Percentiles rank a stretch among this genome's conserved stretches.
These are phyloP conservation scores for Turdus rufiventris DNA, from an alignment of 2,113 vertebrate genomes.

Conservation along the genomic window DNA sequence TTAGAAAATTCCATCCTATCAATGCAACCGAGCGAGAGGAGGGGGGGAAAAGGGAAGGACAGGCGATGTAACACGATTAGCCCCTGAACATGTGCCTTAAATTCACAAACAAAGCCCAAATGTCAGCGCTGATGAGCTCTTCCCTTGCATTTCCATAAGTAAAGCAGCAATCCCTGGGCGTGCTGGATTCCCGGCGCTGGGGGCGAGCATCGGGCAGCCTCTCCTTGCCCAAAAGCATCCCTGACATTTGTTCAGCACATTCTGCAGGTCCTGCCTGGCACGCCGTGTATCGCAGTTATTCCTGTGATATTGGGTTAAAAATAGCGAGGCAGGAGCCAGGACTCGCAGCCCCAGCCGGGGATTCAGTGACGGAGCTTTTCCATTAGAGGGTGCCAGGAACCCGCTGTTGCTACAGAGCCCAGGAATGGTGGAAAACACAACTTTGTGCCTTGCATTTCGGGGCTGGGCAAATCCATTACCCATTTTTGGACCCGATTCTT, in stretches of 20 bases:
- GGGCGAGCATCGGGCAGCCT: neutral
- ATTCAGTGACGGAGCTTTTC: slow-evolving; percentile 44
- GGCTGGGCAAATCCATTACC: neutral
- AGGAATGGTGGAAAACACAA: neutral
- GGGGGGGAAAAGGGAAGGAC: neutral
- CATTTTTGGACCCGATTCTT: neutral
- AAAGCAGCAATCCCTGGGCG: neutral
- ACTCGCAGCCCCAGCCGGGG: neutral
- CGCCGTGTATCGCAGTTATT: neutral
- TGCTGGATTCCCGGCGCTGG: neutral
- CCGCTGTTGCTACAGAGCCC: slow-evolving; percentile 12
- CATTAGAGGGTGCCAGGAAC: slow-evolving; percentile 66
- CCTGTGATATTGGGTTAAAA: neutral
- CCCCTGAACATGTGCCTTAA: neutral
- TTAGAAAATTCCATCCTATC: neutral
- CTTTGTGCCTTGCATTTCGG: neutral
- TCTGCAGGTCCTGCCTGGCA: neutral
- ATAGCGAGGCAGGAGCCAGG: neutral
- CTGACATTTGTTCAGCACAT: slow-evolving; percentile 38
- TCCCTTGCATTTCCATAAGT: neutral
- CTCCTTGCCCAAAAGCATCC: neutral
- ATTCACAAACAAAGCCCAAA: neutral
- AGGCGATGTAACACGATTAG: rapidly evolving
- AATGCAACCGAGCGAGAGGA: rapidly evolving
- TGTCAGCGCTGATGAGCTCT: slow-evolving; percentile 3